Evolutionary conservation across 2,888 invertebrate genomes (phyloP), one percentile per base, ranked within the genome.

Genomic region (Drosophila merina): DNA sequence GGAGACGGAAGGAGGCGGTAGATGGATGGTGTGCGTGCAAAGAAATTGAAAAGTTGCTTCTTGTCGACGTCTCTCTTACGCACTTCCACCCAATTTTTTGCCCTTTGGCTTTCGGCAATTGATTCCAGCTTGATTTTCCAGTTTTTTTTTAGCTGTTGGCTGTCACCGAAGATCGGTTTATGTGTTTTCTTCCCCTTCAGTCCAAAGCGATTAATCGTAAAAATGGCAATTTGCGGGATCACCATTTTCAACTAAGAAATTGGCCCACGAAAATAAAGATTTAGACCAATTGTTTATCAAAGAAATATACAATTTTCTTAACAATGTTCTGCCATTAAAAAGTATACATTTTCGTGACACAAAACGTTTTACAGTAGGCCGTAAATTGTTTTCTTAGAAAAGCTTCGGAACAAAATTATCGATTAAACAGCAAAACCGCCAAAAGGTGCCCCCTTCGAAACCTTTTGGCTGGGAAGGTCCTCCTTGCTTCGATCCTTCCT

Each of bases 341-440:
- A 48, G 9, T 2, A 31, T n/a, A 20, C 20, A 31, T 14, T 48
- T 25, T 58, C 59, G 60, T 64, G 63, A 63, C 63, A 31, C 30
- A 31, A 64, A 51, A 54, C 54, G 47, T 40, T 42, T 33, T 33
- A 31, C 36, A n/a, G 2, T 48, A 48, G 48, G 54, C 66, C 67
- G 30, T 66, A 54, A 54, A 66, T 52, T 42, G 64, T 42, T 66
- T 66, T 40, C 38, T 4, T 48, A 10, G n/a, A 57, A 48, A 52
- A 14, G 12, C 55, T 38, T 47, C 40, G 40, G 57, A 51, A 67
- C 57, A 72, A 74, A 67, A 49, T 66, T 83, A 83, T 83, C 76
- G 83, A 83, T 86, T 83, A 74, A 83, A 86, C 82, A 83, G 64
- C 20, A 38, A 40, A 31, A 30, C 51, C 36, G n/a, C 5, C 12